These are phyloP conservation scores for Probosciger aterrimus DNA, from an alignment of 2,113 vertebrate genomes.

Conservation along the genomic window DNA sequence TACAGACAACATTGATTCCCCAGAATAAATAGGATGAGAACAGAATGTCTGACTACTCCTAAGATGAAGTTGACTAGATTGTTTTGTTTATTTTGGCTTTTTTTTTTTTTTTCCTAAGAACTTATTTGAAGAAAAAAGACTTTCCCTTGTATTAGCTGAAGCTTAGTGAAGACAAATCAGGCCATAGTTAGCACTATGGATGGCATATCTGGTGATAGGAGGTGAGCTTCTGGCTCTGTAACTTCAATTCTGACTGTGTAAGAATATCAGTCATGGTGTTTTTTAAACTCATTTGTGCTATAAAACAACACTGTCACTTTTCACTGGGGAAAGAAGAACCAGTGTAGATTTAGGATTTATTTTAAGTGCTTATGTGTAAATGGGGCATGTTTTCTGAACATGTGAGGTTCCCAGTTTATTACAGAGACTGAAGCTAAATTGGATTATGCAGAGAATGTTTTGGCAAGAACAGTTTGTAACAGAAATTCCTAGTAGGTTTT, in stretches of 20 bases:
- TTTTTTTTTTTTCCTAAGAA: background rate
- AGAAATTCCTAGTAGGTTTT: background rate
- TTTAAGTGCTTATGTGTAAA: background rate
- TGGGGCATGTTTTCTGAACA: background rate
- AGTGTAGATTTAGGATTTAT: background rate
- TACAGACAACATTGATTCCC: background rate
- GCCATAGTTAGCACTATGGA: background rate
- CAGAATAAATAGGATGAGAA: background rate
- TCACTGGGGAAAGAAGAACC: background rate
- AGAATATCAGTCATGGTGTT: background rate
- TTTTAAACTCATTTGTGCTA: background rate
- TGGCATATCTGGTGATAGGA: background rate
- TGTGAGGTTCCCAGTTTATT: background rate
- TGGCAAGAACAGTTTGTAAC: background rate
- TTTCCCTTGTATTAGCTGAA: background rate
- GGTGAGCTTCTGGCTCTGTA: background rate
- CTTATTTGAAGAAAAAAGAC: background rate
- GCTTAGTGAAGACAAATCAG: background rate
- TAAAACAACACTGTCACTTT: background rate
- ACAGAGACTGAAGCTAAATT: background rate
- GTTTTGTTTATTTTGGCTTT: background rate
- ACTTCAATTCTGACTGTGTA: background rate
- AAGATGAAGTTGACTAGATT: background rate
- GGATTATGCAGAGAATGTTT: background rate
- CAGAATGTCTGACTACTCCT: background rate